Evolutionary conservation across 2,888 invertebrate species (phyloP).

Genomic region (Cheilosia vernalis): DNA sequence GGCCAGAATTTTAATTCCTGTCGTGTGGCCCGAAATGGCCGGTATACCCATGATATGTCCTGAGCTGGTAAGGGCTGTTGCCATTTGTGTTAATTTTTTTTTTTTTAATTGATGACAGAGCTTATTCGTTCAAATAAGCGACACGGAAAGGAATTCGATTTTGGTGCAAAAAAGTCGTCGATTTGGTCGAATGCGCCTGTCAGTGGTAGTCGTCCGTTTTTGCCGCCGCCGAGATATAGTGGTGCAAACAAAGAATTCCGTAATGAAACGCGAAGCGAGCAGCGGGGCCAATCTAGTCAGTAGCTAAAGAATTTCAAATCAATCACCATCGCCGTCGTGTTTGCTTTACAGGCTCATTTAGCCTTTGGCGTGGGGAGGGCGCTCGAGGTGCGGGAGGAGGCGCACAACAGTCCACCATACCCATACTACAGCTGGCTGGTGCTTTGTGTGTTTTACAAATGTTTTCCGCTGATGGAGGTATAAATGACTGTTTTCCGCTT

Average conservation of each 20-base stretch:
- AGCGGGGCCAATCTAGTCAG: conserved; percentile 67
- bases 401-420: background rate
- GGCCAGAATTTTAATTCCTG: conserved; percentile 65
- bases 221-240: background rate
- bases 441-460: conserved; percentile 73
- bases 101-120: conserved; percentile 65
- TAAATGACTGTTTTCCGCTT: conserved; percentile 75
- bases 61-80: conserved; percentile 58
- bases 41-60: conserved; percentile 47
- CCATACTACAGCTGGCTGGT: conserved; percentile 33
- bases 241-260: conserved; percentile 74
- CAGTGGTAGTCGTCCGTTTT: background rate
- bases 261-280: conserved; percentile 52
- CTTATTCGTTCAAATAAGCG: conserved; percentile 49
- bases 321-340: conserved; percentile 71
- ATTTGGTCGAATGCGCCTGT: conserved; percentile 32
- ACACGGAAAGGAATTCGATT: conserved; percentile 64
- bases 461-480: conserved; percentile 72
- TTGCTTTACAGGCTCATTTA: conserved; percentile 71
- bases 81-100: conserved; percentile 56
- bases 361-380: conserved; percentile 33
- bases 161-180: conserved; percentile 49
- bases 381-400: conserved; percentile 19
- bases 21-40: conserved; percentile 36
- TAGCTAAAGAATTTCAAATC: conserved; percentile 69